These are phyloP conservation scores for Hiodon alosoides DNA, from an alignment of 2,113 vertebrate species.

Conservation along the genomic window DNA sequence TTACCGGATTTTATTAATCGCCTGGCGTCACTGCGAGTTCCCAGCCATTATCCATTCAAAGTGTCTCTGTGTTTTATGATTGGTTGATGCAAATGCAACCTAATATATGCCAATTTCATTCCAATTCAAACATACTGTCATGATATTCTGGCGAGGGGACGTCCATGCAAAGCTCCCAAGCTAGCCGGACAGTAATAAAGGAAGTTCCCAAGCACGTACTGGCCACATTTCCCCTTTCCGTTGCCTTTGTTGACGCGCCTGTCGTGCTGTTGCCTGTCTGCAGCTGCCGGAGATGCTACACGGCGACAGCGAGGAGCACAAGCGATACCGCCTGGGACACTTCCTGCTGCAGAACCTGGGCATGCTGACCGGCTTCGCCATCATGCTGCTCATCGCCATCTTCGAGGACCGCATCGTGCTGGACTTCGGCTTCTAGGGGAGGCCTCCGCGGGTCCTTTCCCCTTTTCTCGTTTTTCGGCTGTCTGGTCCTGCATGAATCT, in stretches of 20 bases:
- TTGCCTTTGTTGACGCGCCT: background rate
- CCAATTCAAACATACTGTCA: too few species aligned
- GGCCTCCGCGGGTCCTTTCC: constrained; percentile 30
- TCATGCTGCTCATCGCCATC: constrained; percentile 97
- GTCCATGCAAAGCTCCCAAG: too few species aligned
- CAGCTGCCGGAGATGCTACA: constrained; percentile 98
- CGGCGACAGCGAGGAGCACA: constrained; percentile 87
- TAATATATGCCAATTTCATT: too few species aligned
- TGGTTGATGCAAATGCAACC: background rate
- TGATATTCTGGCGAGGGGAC: too few species aligned
- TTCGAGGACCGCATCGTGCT: constrained; percentile 92
- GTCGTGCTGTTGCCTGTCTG: background rate
- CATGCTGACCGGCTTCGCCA: constrained; percentile 82
- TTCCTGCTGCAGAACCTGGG: constrained; percentile 92
- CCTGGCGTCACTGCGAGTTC: background rate
- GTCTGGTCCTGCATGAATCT: constrained; percentile 45
- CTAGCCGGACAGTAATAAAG: too few species aligned
- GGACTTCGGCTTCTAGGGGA: constrained; percentile 78
- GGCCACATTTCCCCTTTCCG: background rate
- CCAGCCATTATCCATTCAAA: background rate
- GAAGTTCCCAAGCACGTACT: too few species aligned
- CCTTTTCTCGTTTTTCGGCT: constrained; percentile 40
- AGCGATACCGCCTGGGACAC: constrained; percentile 84
- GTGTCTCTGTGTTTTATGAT: background rate
- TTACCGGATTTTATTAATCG: too few species aligned